These are phyloP conservation scores for Poecilia gillii DNA, from an alignment of 2,797 vertebrate species.

Conservation along the genomic window DNA sequence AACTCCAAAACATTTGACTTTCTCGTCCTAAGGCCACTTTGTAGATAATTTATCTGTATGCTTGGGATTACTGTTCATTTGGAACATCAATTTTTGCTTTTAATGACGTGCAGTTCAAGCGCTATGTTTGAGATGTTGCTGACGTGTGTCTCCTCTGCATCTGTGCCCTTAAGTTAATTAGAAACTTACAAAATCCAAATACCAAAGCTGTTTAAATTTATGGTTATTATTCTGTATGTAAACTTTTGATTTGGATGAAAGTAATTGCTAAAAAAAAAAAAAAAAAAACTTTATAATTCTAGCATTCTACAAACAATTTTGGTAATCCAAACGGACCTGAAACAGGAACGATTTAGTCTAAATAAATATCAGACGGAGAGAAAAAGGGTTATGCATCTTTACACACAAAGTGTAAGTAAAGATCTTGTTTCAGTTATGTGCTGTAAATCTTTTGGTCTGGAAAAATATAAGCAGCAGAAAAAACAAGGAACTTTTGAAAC, in stretches of 20 bases:
- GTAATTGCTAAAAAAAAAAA: not conserved
- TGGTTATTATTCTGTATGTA: not conserved
- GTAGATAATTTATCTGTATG: not conserved
- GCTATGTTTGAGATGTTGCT: not conserved
- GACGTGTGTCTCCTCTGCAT: no score
- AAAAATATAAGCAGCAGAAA: not conserved
- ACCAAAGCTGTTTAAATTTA: not conserved
- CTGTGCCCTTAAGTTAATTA: not conserved
- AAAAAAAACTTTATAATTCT: not conserved
- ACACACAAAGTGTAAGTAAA: not conserved
- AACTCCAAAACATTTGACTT: not conserved
- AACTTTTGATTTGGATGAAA: not conserved
- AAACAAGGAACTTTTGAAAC: not conserved
- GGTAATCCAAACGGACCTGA: not conserved
- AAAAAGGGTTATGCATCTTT: not conserved
- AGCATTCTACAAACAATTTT: not conserved
- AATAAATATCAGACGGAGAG: not conserved
- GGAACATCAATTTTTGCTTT: not conserved
- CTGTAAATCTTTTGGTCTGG: not conserved
- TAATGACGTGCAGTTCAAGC: not conserved
- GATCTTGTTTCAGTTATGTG: not conserved
- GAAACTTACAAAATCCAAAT: not conserved
- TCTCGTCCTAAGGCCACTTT: not conserved
- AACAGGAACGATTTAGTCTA: not conserved
- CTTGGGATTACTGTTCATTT: not conserved